Conservation (phyloP, 2,888 invertebrate genomes). For the Malachius bipustulatus region DNA sequence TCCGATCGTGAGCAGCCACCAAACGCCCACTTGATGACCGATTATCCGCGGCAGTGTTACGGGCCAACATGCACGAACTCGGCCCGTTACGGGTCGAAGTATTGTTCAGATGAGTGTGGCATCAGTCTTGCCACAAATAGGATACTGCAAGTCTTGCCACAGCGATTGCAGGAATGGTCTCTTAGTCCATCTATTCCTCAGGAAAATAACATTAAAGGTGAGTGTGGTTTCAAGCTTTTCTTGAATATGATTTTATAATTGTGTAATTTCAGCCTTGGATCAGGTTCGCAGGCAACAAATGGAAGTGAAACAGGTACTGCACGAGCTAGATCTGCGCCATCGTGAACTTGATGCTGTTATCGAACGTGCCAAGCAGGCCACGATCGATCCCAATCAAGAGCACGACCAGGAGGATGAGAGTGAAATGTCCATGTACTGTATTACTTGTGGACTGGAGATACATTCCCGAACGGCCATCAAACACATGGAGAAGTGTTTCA, state of each 20-base stretch:
- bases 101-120: conserved; percentile 88
- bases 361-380: conserved; percentile 62
- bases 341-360: conserved; percentile 68
- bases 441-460: conserved; percentile 94
- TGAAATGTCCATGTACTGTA: conserved; percentile 78
- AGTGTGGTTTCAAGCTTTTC: conserved; percentile 4
- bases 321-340: conserved; percentile 69
- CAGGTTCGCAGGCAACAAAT: conserved; percentile 63
- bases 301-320: conserved; percentile 63
- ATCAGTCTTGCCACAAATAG: conserved; percentile 74
- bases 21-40: conserved; percentile 44
- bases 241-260: conserved; percentile 2
- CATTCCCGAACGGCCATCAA: conserved; percentile 83
- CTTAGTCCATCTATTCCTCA: conserved; percentile 78
- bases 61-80: conserved; percentile 78
- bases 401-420: conserved; percentile 52
- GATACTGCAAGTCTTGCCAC: conserved; percentile 58
- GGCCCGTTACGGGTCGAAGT: conserved; percentile 72
- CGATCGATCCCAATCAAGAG: conserved; percentile 50
- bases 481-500: conserved; percentile 97
- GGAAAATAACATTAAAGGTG: conserved; percentile 50
- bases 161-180: conserved; percentile 86
- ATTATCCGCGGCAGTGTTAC: conserved; percentile 71
- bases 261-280: conserved; percentile 32
- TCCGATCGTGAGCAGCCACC: conserved; percentile 37